phyloP scores from a whole-genome alignment of 2,888 invertebrate species.

The Argyresthia goedartella region DNA sequence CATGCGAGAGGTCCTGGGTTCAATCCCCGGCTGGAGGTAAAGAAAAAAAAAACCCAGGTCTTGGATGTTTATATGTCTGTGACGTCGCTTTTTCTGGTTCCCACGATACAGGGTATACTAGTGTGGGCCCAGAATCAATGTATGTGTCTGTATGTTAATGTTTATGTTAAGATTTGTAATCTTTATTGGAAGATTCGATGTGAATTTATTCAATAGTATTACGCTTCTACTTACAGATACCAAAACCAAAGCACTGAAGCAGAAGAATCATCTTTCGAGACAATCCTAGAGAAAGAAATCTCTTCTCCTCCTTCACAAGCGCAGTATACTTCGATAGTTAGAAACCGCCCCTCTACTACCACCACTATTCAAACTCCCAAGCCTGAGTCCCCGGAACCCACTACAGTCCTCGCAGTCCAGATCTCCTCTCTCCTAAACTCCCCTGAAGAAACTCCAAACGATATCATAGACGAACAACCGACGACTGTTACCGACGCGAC shows the following conservation, averaged over 20 bases:
- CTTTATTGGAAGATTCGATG: too few relatives aligned
- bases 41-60: too few relatives aligned
- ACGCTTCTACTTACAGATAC: conserved; percentile 29
- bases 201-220: neutral
- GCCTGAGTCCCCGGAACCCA: conserved; percentile 36
- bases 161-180: too few relatives aligned
- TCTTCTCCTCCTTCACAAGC: conserved; percentile 42
- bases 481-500: conserved; percentile 25
- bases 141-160: too few relatives aligned
- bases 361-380: conserved; percentile 19
- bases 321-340: conserved; percentile 49
- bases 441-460: conserved; percentile 17
- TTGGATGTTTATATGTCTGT: too few relatives aligned
- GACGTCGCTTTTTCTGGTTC: too few relatives aligned
- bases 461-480: conserved; percentile 18
- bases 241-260: conserved; percentile 30
- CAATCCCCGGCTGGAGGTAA: too few relatives aligned
- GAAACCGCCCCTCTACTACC: conserved; percentile 42
- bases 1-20: too few relatives aligned
- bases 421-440: conserved; percentile 56
- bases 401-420: conserved; percentile 55
- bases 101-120: too few relatives aligned
- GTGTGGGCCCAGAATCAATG: too few relatives aligned
- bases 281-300: conserved; percentile 51
- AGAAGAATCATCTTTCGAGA: conserved; percentile 41